Percentiles rank a stretch among this genome's conserved stretches.
These are phyloP conservation scores for Aphodius granarius DNA, from an alignment of 2,888 invertebrate genomes.

Conservation along the genomic window DNA sequence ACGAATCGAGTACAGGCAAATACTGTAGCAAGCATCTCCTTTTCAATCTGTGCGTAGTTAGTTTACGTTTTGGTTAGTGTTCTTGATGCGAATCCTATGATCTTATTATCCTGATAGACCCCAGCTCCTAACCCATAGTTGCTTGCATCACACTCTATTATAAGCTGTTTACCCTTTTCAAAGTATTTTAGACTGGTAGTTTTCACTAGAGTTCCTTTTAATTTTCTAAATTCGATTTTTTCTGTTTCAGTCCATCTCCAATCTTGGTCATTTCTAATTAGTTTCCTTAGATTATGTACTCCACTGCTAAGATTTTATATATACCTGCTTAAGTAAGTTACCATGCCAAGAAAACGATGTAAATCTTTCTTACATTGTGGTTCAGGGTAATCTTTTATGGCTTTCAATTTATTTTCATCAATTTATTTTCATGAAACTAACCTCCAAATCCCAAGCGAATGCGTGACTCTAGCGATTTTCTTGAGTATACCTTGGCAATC, in stretches of 20 bases:
- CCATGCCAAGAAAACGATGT: slow-evolving; percentile 39
- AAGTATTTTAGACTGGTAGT: slow-evolving; percentile 12
- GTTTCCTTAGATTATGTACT: too few relatives aligned
- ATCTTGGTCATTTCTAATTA: slow-evolving; percentile 12
- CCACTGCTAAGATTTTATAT: slow-evolving; percentile 23
- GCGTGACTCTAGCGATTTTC: too few relatives aligned
- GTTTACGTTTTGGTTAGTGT: neutral
- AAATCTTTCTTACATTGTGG: slow-evolving; percentile 36
- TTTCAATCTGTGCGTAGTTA: neutral
- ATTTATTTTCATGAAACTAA: too few relatives aligned
- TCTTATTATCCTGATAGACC: neutral
- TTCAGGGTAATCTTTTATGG: slow-evolving; percentile 16
- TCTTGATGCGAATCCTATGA: neutral
- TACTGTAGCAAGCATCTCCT: neutral
- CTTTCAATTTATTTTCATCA: slow-evolving; percentile 34
- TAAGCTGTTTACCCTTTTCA: slow-evolving; percentile 10
- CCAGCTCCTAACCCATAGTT: neutral
- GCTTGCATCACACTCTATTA: neutral
- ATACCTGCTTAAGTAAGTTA: slow-evolving; percentile 21
- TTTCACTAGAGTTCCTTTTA: slow-evolving; percentile 8
- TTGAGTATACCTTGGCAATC: too few relatives aligned
- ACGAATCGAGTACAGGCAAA: neutral
- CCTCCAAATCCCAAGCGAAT: too few relatives aligned
- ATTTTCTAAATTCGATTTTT: neutral
- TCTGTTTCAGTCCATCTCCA: slow-evolving; percentile 17